phyloP scores from a whole-genome alignment of 2,113 vertebrate genomes.

The Ammodytes dubius region DNA sequence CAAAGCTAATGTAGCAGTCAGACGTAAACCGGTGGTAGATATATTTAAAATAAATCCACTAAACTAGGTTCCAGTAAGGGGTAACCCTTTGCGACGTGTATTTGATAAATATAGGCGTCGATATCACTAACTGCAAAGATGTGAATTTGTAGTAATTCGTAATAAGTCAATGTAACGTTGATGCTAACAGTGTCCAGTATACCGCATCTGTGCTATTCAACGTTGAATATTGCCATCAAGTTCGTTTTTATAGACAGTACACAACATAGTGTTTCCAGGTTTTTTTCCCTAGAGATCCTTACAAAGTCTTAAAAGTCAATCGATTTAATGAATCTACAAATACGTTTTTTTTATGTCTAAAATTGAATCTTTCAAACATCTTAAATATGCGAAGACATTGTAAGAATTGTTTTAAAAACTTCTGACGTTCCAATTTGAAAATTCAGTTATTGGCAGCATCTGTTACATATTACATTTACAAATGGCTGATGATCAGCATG shows the following conservation, averaged over 20 bases:
- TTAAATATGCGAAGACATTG: too few relatives aligned
- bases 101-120: rapidly evolving
- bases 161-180: neutral
- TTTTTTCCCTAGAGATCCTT: too few relatives aligned
- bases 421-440: too few relatives aligned
- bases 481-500: too few relatives aligned
- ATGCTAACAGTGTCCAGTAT: conserved; percentile 1
- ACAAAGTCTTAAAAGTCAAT: too few relatives aligned
- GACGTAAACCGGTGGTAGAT: neutral
- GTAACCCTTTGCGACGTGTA: neutral
- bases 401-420: too few relatives aligned
- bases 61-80: neutral
- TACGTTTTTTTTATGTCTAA: too few relatives aligned
- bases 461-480: too few relatives aligned
- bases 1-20: conserved; percentile 64
- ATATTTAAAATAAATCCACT: neutral
- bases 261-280: too few relatives aligned
- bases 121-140: neutral
- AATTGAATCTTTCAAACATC: too few relatives aligned
- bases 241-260: neutral
- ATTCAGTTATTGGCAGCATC: too few relatives aligned
- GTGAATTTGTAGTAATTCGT: neutral
- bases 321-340: too few relatives aligned
- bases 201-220: neutral
- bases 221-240: neutral